These are phyloP conservation scores for Drosophila picticornis DNA, from an alignment of 2,888 invertebrate genomes.

Conservation along the genomic window DNA sequence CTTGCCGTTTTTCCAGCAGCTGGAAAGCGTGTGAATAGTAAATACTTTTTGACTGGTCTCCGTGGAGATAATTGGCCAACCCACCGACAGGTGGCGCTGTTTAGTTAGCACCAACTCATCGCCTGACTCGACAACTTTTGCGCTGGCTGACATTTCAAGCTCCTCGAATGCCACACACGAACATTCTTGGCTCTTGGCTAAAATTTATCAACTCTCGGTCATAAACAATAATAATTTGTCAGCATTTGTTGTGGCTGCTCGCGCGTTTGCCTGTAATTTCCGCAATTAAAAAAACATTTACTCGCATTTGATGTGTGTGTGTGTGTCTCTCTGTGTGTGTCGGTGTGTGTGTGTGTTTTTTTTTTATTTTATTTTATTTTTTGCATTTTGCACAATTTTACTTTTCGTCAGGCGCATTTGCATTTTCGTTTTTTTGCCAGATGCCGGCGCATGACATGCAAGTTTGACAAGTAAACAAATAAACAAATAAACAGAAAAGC, in stretches of 20 bases:
- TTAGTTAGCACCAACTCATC: conserved; percentile 70
- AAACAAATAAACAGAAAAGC: conserved; percentile 46
- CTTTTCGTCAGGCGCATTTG: conserved; percentile 43
- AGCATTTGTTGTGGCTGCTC: conserved; percentile 64
- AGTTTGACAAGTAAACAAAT: conserved; percentile 58
- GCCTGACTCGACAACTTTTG: conserved; percentile 71
- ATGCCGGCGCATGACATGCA: conserved; percentile 66
- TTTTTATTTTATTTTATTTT: conserved; percentile 27
- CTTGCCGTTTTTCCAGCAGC: conserved; percentile 40
- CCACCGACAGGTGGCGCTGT: conserved; percentile 36
- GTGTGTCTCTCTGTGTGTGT: neutral
- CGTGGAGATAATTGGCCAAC: conserved; percentile 43
- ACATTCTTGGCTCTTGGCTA: conserved; percentile 57
- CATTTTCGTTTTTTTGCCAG: conserved; percentile 19
- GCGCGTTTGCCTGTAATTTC: conserved; percentile 81
- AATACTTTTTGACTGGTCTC: conserved; percentile 38
- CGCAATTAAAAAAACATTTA: conserved; percentile 85
- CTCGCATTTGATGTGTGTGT: conserved; percentile 71
- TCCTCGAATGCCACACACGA: conserved; percentile 81
- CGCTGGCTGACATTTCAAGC: conserved; percentile 71
- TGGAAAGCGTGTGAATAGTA: conserved; percentile 52
- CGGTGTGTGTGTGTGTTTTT: conserved; percentile 16
- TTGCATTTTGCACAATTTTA: conserved; percentile 21
- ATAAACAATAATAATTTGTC: conserved; percentile 79
- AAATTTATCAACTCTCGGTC: conserved; percentile 62